Base-by-base conservation (phyloP, 2,113 vertebrate genomes). In the Genyomyrus donnyi region DNA sequence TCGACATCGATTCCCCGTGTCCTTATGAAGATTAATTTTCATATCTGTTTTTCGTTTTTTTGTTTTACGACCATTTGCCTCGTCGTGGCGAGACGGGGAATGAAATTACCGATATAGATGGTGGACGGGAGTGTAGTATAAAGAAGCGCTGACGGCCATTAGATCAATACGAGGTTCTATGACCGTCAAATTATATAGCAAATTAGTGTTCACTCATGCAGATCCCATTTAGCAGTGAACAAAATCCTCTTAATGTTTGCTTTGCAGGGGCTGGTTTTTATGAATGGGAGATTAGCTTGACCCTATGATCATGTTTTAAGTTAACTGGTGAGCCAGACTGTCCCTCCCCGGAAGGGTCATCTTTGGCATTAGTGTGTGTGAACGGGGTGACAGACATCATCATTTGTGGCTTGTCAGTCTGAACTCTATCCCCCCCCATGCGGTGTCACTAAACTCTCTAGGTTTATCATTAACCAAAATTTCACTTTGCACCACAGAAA, bases 131-230 rank as follows among this genome's bases (percentile, higher is more conserved):
- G 21, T 35, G 31, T 48, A 8, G 66, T 39, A 52, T 7, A 21
- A 31, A 31, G n/a, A 48, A 31, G 11, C 3, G 46, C 15, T 19
- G 45, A 39, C 7, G 9, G 62, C 45, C 10, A 2, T 11, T 35
- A 80, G 19, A 80, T 80, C 74, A 42, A 80, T 80, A 42, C 2
- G 35, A 80, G 13, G 13, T 42, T 80, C 31, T 80, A 80, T 80
- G 74, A 42, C 74, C n/a, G 31, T 31, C 66, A n/a, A 39, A 89
- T 89, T 35, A 77, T 77, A 89, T 48, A 35, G n/a, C 46, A 46
- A 80, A 77, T 77, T 89, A 89, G 66, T 11, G 48, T 42, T 31
- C 62, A 48, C 66, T 80, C 62, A 50, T 66, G 88, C n/a, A 86
- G 21, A 11, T 80, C 74, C 17, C 35, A 80, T 80, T 80, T 39